Percentiles rank a stretch among this genome's conserved stretches.
phyloP scores from a whole-genome alignment of 2,113 vertebrate genomes.

The Rhabdornis inornatus region DNA sequence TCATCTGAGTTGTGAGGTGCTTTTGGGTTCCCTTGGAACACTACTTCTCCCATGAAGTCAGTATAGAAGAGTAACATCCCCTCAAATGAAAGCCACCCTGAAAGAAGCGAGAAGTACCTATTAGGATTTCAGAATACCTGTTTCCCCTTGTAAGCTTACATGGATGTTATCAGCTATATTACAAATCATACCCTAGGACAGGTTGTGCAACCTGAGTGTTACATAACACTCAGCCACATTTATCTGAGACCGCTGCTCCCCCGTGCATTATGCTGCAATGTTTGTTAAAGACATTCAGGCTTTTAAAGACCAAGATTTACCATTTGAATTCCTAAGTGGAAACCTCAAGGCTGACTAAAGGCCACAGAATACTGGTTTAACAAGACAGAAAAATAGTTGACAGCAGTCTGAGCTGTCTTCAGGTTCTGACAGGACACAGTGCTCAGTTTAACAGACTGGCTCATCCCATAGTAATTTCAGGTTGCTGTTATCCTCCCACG shows the following conservation, averaged over 20 bases:
- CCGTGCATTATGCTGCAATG: neutral
- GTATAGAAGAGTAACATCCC: slow-evolving; percentile 98
- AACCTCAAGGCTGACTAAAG: neutral
- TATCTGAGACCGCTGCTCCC: neutral
- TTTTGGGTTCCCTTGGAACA: slow-evolving; percentile 92
- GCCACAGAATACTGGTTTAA: neutral
- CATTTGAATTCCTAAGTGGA: neutral
- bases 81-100: slow-evolving; percentile 97
- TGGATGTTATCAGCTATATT: neutral
- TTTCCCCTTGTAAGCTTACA: neutral
- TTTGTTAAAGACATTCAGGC: neutral
- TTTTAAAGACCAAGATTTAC: neutral
- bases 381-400: neutral
- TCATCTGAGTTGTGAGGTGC: slow-evolving; percentile 89
- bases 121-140: neutral
- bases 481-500: neutral
- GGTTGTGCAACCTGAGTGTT: neutral
- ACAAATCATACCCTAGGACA: neutral
- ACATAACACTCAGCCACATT: neutral
- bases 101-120: neutral
- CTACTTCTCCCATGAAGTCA: slow-evolving; percentile 98
- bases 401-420: neutral
- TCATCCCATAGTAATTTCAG: neutral
- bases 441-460: neutral
- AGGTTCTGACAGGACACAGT: neutral